These are phyloP conservation scores for Penaeus chinensis DNA, from an alignment of 1,140 invertebrate species.

Conservation along the genomic window DNA sequence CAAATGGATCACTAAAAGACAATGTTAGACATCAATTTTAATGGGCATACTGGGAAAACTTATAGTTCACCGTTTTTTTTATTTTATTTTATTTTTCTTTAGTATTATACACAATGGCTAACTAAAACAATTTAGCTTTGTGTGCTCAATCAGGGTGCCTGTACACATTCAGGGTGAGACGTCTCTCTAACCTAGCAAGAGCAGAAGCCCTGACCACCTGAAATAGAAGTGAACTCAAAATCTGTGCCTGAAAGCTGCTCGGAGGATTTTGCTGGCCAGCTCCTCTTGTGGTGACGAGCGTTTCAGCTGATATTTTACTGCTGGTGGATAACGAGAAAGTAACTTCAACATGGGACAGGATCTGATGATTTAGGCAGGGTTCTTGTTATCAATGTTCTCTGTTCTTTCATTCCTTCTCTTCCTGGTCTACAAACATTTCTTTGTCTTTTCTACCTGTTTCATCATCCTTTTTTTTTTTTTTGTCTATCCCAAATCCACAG, in stretches of 20 bases:
- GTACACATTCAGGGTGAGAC: conserved; percentile 57
- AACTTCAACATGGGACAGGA: conserved; percentile 19
- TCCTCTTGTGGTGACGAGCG: conserved; percentile 53
- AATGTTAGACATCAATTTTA: conserved; percentile 53
- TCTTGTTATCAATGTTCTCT: no score
- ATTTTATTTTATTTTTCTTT: conserved; percentile 4
- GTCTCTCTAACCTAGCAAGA: conserved; percentile 58
- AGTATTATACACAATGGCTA: conserved; percentile 32
- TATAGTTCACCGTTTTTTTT: conserved; percentile 41
- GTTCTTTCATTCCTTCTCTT: background rate
- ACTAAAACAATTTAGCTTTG: conserved; percentile 27
- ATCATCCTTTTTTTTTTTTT: background rate
- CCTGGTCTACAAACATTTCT: conserved; percentile 22
- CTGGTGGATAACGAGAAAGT: conserved; percentile 25
- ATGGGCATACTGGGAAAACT: conserved; percentile 39
- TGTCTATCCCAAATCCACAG: conserved; percentile 8
- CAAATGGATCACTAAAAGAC: conserved; percentile 50
- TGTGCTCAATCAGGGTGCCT: conserved; percentile 33
- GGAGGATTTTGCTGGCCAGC: conserved; percentile 48
- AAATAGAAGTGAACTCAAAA: conserved; percentile 53
- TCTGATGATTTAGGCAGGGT: no score
- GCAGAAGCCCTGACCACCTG: conserved; percentile 54
- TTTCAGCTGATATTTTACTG: conserved; percentile 30
- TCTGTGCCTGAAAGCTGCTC: conserved; percentile 58
- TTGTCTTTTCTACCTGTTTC: background rate